Conservation (phyloP, 2,113 vertebrate genomes). For the Opisthocomus hoazin region DNA sequence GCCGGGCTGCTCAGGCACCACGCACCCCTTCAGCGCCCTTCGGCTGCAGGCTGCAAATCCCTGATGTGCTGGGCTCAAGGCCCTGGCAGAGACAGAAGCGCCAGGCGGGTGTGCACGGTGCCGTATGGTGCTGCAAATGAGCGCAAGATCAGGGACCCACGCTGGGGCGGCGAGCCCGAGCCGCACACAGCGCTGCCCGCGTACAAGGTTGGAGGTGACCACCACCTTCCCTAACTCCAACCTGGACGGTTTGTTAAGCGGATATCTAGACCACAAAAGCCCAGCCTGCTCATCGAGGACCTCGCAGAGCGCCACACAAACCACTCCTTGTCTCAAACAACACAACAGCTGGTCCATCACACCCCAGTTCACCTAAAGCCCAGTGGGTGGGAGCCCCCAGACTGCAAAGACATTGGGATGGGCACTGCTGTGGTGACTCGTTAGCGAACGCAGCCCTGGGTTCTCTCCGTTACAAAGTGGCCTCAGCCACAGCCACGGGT, state of each 20-base stretch:
- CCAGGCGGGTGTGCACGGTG: background rate
- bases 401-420: background rate
- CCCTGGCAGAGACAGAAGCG: rapidly evolving
- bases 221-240: background rate
- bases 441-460: background rate
- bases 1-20: background rate
- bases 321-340: rapidly evolving
- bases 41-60: background rate
- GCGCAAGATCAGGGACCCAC: rapidly evolving
- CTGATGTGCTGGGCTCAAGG: rapidly evolving
- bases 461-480: background rate
- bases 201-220: background rate
- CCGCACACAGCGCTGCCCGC: rapidly evolving
- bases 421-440: rapidly evolving
- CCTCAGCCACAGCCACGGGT: conserved; percentile 6
- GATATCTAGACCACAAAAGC: background rate
- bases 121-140: background rate
- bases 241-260: background rate
- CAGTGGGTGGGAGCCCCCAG: background rate
- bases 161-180: background rate
- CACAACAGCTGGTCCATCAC: background rate
- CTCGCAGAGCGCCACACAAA: background rate
- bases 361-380: background rate
- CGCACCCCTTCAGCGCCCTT: background rate
- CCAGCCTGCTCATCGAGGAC: background rate